Evolutionary conservation across 2,888 invertebrate species (phyloP).

Genomic region (Tholera decimalis): DNA sequence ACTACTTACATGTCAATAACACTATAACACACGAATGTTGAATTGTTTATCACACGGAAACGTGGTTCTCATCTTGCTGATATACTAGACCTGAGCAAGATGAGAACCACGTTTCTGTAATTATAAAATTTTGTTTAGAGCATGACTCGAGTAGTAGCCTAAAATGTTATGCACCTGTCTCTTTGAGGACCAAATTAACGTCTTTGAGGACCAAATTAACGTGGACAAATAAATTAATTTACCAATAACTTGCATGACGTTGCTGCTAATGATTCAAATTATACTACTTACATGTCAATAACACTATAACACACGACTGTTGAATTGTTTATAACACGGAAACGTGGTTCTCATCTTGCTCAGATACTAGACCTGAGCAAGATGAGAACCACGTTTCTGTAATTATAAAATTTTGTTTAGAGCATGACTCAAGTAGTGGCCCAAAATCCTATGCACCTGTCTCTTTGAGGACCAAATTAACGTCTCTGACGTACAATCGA

Average conservation of each 20-base stretch:
- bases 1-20: constrained; percentile 20
- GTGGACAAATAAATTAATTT: constrained; percentile 9
- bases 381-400: too few relatives aligned
- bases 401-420: not conserved
- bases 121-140: not conserved
- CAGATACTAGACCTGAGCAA: too few relatives aligned
- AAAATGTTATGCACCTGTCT: too few relatives aligned
- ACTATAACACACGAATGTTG: constrained; percentile 17
- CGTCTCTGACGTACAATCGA: not conserved
- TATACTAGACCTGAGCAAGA: too few relatives aligned
- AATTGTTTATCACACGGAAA: not conserved
- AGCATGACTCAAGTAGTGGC: not conserved
- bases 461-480: not conserved
- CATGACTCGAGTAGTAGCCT: not conserved
- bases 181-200: not conserved
- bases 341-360: constrained; percentile 4
- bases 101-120: not conserved
- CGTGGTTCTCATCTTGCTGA: constrained; percentile 5
- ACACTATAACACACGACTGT: constrained; percentile 17
- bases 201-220: not conserved
- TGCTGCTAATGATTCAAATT: constrained; percentile 13
- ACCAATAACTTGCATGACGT: constrained; percentile 8
- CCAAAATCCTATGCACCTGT: too few relatives aligned
- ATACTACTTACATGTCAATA: constrained; percentile 24
- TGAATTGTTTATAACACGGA: not conserved